Evolutionary conservation across 1,140 invertebrate species (phyloP), one percentile per base, ranked within the genome.

Genomic region (Drosophila bocki): DNA sequence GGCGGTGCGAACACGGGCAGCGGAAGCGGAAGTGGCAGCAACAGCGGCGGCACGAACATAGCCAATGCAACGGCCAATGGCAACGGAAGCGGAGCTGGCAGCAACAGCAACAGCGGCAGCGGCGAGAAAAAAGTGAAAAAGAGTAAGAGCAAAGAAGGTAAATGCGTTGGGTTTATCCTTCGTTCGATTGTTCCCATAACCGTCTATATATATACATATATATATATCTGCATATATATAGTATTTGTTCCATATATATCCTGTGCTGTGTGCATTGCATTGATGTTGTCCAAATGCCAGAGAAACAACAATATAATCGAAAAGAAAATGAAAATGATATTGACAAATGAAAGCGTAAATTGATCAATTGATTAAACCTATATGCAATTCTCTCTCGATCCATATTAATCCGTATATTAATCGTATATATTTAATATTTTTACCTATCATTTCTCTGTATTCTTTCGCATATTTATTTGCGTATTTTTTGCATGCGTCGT

Each of bases 111-210:
- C 60, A 91, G 79, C 64, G 84, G 84, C 51, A 92, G 84, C 45
- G 91, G 91, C 86, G 91, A 92, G 81, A 92, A 92, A 78, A 92
- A 93, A 92, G 91, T 82, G 75, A 92, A 92, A 86, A 90, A 91
- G 91, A 93, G 91, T 90, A 92, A 93, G 86, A 91, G 87, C 75
- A 90, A 90, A 91, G 86, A 91, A 93, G 88, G 90, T 92, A 92
- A 92, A 91, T 91, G 60, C 80, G 60, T 90, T 90, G 86, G 90
- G 87, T 92, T 92, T 91, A 91, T 78, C 91, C 80, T 90, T 92
- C 91, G 76, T 78, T 79, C 69, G 74, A 80, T 87, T 86, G 78
- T 85, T 91, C 41, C 53, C 19, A 53, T 67, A 42, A 13, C 29
- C 41, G 9, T 45, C 22, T 62, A 56, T 45, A 48, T 74, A 42